Evolutionary conservation across 2,888 invertebrate genomes (phyloP).

Genomic region (Stenichneumon culpator): DNA sequence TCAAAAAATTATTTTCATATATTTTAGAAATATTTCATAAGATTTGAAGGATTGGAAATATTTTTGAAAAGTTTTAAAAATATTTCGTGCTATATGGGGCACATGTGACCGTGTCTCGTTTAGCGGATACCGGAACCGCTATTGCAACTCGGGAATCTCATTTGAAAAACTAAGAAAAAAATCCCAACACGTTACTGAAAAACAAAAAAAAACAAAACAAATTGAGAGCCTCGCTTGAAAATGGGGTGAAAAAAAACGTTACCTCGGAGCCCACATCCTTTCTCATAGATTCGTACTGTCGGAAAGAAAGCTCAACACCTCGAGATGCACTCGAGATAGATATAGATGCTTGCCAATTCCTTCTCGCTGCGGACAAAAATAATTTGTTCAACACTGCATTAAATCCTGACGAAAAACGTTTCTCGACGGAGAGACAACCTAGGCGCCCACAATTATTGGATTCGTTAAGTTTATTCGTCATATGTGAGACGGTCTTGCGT

Average conservation of each 20-base stretch:
- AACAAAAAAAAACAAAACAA: neutral
- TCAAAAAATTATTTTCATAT: too few relatives aligned
- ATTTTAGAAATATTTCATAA: too few relatives aligned
- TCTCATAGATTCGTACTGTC: neutral
- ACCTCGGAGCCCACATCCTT: neutral
- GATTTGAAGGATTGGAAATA: too few relatives aligned
- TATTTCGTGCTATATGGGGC: neutral
- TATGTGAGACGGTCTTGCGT: slow-evolving; percentile 23
- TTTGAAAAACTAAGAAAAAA: neutral
- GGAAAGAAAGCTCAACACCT: neutral
- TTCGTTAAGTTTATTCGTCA: slow-evolving; percentile 56
- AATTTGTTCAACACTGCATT: neutral
- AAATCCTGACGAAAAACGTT: neutral
- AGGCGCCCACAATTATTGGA: slow-evolving; percentile 23
- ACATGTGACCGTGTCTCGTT: slow-evolving; percentile 9
- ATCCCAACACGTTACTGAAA: neutral
- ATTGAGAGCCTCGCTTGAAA: neutral
- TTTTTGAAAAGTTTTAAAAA: too few relatives aligned
- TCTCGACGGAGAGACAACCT: neutral
- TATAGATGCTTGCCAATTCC: neutral
- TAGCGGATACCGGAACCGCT: neutral
- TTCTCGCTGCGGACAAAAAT: neutral
- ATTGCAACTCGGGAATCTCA: neutral
- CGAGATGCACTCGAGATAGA: neutral
- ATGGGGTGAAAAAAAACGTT: neutral